Evolutionary conservation across 2,797 vertebrate species (phyloP).

Genomic region (Anguilla obscura): DNA sequence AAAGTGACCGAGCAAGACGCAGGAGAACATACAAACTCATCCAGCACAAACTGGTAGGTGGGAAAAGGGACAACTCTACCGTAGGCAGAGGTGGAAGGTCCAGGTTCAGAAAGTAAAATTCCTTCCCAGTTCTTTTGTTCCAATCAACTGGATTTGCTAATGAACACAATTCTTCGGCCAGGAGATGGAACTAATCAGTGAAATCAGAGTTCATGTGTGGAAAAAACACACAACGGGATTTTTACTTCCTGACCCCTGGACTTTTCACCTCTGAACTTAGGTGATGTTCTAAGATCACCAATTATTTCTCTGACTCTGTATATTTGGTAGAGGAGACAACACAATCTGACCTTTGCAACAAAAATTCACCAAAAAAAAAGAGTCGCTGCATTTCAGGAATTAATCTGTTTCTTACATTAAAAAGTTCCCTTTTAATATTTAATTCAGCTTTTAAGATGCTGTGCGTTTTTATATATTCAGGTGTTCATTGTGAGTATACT

Average conservation of each 20-base stretch:
- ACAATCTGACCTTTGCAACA: not conserved
- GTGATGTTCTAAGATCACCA: not conserved
- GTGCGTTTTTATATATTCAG: not conserved
- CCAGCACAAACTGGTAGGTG: slow-evolving; percentile 67
- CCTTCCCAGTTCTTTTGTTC: no score
- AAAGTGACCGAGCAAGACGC: slow-evolving; percentile 58
- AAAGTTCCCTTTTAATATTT: not conserved
- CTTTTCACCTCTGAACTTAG: no score
- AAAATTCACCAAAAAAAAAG: not conserved
- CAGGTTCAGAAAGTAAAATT: no score
- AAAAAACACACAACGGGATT: no score
- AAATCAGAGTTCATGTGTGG: no score
- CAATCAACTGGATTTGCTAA: no score
- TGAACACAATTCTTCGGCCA: no score
- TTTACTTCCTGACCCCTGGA: no score
- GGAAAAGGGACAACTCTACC: not conserved
- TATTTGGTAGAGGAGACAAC: not conserved
- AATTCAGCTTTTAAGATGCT: not conserved
- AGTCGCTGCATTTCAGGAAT: not conserved
- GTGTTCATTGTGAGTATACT: not conserved
- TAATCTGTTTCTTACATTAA: not conserved
- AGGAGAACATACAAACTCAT: slow-evolving; percentile 70
- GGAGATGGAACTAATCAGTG: no score
- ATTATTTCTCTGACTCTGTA: not conserved
- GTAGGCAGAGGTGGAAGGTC: not conserved